A percentile compares a stretch with the other conserved stretches of the same genome.
Evolutionary conservation across 2,797 vertebrate species (phyloP).

Genomic region (Limosa lapponica): DNA sequence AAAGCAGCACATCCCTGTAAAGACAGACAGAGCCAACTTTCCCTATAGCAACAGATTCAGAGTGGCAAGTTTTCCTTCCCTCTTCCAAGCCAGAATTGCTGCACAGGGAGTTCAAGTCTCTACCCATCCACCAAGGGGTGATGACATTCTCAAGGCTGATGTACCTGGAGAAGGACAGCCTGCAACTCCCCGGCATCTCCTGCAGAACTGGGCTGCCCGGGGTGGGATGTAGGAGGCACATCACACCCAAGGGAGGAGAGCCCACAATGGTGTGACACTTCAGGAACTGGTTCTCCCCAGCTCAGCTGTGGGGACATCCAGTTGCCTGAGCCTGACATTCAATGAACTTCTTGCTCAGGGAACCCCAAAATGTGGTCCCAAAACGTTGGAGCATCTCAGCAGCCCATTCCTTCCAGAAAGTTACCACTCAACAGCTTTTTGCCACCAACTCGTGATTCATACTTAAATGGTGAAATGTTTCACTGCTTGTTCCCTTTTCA

Average conservation of each 20-base stretch:
- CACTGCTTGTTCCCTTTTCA: not conserved
- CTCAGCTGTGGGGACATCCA: not conserved
- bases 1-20: conserved; percentile 24
- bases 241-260: not conserved
- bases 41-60: not conserved
- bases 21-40: conserved; percentile 4
- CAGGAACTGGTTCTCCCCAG: not conserved
- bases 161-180: not conserved
- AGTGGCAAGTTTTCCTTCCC: not conserved
- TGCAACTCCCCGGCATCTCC: not conserved
- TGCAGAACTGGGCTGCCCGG: not conserved
- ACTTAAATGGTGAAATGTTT: not conserved
- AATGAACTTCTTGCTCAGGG: not conserved
- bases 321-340: not conserved
- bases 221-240: not conserved
- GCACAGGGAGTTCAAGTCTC: not conserved
- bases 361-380: not conserved
- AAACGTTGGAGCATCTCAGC: not conserved
- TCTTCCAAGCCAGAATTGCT: not conserved
- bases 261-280: not conserved
- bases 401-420: not conserved
- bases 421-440: not conserved
- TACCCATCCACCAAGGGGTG: not conserved
- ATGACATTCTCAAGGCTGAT: not conserved
- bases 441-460: not conserved